Evolutionary conservation across 2,888 invertebrate genomes (phyloP).

Genomic region (Leptinotarsa peninsularis): DNA sequence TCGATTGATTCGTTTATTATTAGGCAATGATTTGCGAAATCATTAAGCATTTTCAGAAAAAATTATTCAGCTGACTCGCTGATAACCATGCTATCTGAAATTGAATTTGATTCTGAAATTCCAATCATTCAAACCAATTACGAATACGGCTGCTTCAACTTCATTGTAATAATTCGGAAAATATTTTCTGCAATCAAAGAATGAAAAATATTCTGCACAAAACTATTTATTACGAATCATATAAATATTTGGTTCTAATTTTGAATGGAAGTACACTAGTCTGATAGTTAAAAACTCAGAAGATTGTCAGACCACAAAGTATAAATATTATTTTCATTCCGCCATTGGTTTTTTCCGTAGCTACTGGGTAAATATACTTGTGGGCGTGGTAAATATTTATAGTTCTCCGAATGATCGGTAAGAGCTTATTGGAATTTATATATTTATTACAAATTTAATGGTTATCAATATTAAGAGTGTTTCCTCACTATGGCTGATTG

Average conservation of each 20-base stretch:
- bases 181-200: background rate
- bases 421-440: constrained; percentile 1
- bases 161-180: no score
- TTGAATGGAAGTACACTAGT: background rate
- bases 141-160: no score
- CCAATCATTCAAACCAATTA: no score
- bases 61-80: no score
- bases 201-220: background rate
- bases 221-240: background rate
- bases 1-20: no score
- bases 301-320: background rate
- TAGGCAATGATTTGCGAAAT: no score
- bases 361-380: background rate
- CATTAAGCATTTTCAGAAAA: no score
- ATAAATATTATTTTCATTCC: constrained; percentile 14
- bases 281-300: background rate
- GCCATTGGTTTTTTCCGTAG: background rate
- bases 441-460: background rate
- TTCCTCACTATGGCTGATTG: background rate
- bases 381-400: constrained; percentile 13
- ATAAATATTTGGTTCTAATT: background rate
- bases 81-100: no score
- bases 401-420: constrained; percentile 7
- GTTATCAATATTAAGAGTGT: background rate
- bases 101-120: no score